phyloP scores from a whole-genome alignment of 2,888 invertebrate species.

The Xestia sexstrigata region DNA sequence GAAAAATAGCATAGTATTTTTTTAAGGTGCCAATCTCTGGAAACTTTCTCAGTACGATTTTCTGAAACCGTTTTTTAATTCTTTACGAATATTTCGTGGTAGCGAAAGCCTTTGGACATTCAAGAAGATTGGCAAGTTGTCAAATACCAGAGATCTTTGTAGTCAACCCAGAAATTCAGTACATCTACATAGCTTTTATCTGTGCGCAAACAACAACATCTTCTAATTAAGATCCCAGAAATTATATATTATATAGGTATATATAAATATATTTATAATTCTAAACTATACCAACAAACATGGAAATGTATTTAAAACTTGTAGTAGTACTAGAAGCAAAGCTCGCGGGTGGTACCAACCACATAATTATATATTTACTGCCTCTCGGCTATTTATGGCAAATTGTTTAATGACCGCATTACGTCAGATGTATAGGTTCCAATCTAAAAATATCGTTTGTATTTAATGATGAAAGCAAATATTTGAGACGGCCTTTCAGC shows the following conservation, averaged over 20 bases:
- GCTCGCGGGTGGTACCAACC: constrained; percentile 21
- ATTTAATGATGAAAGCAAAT: background rate
- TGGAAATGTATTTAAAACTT: constrained; percentile 13
- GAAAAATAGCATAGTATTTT: background rate
- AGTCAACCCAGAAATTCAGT: constrained; percentile 11
- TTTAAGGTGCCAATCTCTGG: background rate
- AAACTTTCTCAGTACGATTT: background rate
- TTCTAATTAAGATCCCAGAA: background rate
- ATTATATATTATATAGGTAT: too few species aligned
- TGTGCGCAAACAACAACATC: background rate
- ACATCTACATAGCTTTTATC: background rate
- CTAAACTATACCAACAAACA: background rate
- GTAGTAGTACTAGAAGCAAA: background rate
- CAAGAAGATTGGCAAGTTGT: constrained; percentile 21
- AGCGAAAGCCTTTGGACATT: background rate
- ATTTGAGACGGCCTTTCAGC: background rate
- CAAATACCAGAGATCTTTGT: constrained; percentile 22
- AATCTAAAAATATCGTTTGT: constrained; percentile 32
- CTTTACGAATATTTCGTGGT: constrained; percentile 1
- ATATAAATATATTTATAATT: too few species aligned
- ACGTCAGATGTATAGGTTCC: constrained; percentile 16
- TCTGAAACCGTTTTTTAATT: background rate
- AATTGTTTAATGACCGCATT: constrained; percentile 45
- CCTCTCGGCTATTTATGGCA: constrained; percentile 34
- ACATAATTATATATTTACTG: constrained; percentile 46